Base-by-base conservation (phyloP, 1,140 invertebrate genomes). In the Aphelenchoides fujianensis region DNA sequence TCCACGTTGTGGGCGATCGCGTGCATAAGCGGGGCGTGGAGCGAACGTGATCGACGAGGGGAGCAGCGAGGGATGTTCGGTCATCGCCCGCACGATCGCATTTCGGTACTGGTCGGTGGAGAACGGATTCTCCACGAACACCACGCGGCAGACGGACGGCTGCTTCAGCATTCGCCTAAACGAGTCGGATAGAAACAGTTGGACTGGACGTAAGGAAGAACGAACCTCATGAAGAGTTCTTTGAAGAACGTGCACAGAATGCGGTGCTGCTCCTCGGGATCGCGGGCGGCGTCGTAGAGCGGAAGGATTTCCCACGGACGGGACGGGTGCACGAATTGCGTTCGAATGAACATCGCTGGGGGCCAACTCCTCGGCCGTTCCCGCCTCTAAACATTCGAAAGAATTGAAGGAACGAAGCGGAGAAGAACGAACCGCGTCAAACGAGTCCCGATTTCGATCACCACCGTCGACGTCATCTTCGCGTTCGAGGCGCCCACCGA, bases 351-450 rank as follows among this genome's bases (percentile, higher is more conserved):
- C 31, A n/a, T 66, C 27, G n/a, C 63, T 12, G 12, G 63, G 63
- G 2, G 32, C 31, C 28, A 32, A 35, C 32, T 66, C 63, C 1
- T 30, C 63, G 12, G 63, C 34, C 12, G 53, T n/a, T 66, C 63
- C 63, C 2, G 53, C 63, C 36, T 30, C n/a, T n/a, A 37, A 2
- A 66, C 3, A 66, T n/a, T 2, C 36, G 53, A 55, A 59, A 12
- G 12, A 48, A 48, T 16, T 48, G 23, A 16, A 23, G 12, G 23
- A 12, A 48, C 2, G 1, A 66, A 37, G 2, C 30, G 1, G 28
- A 61, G n/a, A n/a, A 61, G 37, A 61, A 66, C 27, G 32, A 34
- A 66, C 63, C 63, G 37, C 31, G 63, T 66, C 12, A 66, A 37
- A 9, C 63, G 31, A 16, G 31, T 37, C 7, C 63, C 63, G 27